These are phyloP conservation scores for Bathynomus jamesi DNA, from an alignment of 1,140 invertebrate species.

Conservation along the genomic window DNA sequence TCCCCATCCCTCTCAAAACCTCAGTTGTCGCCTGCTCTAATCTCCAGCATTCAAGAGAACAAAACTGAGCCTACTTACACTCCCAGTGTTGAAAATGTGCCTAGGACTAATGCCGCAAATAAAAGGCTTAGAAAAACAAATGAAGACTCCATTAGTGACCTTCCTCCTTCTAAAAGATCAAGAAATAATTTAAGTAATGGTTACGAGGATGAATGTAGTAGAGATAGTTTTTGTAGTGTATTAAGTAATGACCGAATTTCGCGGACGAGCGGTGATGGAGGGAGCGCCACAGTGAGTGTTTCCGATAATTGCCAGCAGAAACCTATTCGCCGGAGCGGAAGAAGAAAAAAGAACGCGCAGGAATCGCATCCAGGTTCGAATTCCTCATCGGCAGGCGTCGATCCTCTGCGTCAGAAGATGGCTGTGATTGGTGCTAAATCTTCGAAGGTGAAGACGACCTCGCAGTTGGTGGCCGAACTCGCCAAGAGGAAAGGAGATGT, in stretches of 20 bases:
- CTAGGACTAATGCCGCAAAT: conserved; percentile 54
- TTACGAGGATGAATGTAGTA: conserved; percentile 38
- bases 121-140: conserved; percentile 54
- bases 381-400: not conserved
- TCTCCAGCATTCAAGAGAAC: conserved; percentile 17
- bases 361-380: conserved; percentile 6
- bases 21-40: conserved; percentile 12
- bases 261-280: conserved; percentile 17
- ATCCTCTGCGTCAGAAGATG: conserved; percentile 27
- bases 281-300: conserved; percentile 14
- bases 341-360: conserved; percentile 12
- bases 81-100: conserved; percentile 42
- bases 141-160: conserved; percentile 32
- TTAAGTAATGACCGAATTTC: conserved; percentile 26
- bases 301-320: conserved; percentile 5
- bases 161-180: conserved; percentile 33
- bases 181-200: conserved; percentile 34
- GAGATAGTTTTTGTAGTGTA: conserved; percentile 38
- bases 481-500: conserved; percentile 45
- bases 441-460: conserved; percentile 67
- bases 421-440: conserved; percentile 6
- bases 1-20: conserved; percentile 16
- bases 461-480: conserved; percentile 68
- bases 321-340: conserved; percentile 10
- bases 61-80: conserved; percentile 24